phyloP scores from a whole-genome alignment of 1,140 invertebrate species.

The Cydia pomonella region DNA sequence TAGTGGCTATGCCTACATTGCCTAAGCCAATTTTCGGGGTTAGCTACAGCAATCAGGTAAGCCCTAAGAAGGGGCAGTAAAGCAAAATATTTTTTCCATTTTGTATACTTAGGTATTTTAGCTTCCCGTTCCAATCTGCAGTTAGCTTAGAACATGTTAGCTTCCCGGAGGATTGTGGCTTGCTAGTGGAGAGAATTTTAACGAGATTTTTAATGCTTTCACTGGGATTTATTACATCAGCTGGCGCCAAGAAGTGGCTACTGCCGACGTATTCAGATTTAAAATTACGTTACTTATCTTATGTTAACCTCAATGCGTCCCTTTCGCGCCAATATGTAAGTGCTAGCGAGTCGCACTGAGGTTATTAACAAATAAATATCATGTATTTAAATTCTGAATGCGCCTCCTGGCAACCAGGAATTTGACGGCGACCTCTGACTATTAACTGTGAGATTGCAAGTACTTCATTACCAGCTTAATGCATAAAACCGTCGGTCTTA shows the following conservation, averaged over 20 bases:
- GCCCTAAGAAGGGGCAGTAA: too few relatives aligned
- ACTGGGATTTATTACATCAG: constrained; percentile 32
- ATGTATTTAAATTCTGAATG: neutral
- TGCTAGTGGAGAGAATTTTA: constrained; percentile 29
- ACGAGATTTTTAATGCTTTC: constrained; percentile 32
- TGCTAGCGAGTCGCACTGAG: constrained; percentile 34
- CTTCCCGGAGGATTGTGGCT: constrained; percentile 12
- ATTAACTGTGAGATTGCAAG: constrained; percentile 22
- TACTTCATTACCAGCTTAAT: constrained; percentile 12
- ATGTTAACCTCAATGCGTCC: constrained; percentile 9
- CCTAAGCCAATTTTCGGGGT: too few relatives aligned
- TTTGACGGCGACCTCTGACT: constrained; percentile 25
- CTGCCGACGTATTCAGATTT: neutral
- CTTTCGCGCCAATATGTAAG: constrained; percentile 25
- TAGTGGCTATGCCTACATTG: too few relatives aligned
- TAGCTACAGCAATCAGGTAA: too few relatives aligned
- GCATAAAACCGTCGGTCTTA: neutral
- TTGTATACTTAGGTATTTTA: neutral
- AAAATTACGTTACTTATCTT: neutral
- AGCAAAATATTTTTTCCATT: neutral
- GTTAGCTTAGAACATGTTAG: constrained; percentile 8
- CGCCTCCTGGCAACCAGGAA: neutral
- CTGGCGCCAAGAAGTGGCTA: constrained; percentile 26
- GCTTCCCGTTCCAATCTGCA: neutral
- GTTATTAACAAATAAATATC: constrained; percentile 39